Conservation (phyloP, 2,888 invertebrate genomes). For the Laothoe populi region DNA sequence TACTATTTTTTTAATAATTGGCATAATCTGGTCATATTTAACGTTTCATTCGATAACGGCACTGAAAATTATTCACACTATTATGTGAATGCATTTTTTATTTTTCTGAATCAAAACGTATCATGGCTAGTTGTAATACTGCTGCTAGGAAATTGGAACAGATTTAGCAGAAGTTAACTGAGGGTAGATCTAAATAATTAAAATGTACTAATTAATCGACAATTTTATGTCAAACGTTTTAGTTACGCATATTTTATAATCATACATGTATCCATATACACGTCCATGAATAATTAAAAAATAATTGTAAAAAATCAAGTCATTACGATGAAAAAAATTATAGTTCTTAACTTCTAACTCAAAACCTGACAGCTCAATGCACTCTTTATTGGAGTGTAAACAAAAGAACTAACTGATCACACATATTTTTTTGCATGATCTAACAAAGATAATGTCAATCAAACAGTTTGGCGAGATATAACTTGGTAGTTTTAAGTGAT, state of each 20-base stretch:
- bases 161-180: background rate
- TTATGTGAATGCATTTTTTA: background rate
- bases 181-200: background rate
- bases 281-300: background rate
- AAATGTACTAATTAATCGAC: background rate
- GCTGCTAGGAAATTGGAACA: background rate
- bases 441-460: conserved; percentile 18
- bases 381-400: conserved; percentile 6
- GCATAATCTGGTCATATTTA: background rate
- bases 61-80: background rate
- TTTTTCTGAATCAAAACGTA: conserved; percentile 6
- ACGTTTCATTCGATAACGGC: background rate
- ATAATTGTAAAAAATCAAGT: background rate
- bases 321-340: background rate
- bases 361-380: conserved; percentile 7
- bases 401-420: background rate
- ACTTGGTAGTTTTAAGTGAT: conserved; percentile 9
- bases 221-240: background rate
- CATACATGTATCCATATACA: too few species aligned
- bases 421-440: conserved; percentile 10
- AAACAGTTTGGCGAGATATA: conserved; percentile 5
- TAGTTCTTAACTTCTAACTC: background rate
- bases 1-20: conserved; percentile 11
- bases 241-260: background rate
- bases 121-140: background rate